Conservation (phyloP, 2,113 vertebrate genomes). For the Mormyrus iriodes region DNA sequence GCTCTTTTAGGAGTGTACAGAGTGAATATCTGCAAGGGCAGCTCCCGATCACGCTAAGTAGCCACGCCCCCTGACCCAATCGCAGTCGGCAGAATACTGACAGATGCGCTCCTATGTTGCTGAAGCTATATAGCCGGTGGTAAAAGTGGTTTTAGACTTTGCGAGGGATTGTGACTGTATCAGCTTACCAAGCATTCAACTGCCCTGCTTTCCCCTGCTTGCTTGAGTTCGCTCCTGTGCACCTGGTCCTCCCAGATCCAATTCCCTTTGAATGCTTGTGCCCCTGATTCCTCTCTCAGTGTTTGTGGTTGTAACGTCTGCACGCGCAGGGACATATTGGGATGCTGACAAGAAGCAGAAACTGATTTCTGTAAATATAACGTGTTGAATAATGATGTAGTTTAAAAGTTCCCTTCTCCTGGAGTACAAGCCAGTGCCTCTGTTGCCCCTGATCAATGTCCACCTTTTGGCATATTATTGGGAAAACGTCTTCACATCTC, state of each 20-base stretch:
- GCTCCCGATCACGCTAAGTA: background rate
- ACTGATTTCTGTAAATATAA: background rate
- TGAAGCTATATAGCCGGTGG: background rate
- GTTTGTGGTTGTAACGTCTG: background rate
- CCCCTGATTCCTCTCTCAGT: background rate
- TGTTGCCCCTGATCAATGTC: background rate
- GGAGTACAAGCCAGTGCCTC: constrained; percentile 21
- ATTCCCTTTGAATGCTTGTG: background rate
- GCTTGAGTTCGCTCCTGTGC: background rate
- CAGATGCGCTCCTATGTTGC: background rate
- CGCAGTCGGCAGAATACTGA: background rate
- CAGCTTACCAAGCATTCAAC: background rate
- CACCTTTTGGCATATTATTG: background rate
- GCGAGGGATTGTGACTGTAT: background rate
- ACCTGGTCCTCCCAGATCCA: background rate
- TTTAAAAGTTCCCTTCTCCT: constrained; percentile 5
- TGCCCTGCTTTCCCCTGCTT: background rate
- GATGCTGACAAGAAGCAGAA: background rate
- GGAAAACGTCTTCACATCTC: background rate
- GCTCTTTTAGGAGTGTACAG: too few relatives aligned
- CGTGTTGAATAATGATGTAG: background rate
- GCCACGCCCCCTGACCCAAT: background rate
- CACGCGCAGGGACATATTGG: background rate
- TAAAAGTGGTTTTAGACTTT: background rate
- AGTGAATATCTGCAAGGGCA: background rate